A percentile compares a stretch with the other conserved stretches of the same genome.
Evolutionary conservation across 23 tunicate genomes (phyloP).

Genomic region (Styela clava): DNA sequence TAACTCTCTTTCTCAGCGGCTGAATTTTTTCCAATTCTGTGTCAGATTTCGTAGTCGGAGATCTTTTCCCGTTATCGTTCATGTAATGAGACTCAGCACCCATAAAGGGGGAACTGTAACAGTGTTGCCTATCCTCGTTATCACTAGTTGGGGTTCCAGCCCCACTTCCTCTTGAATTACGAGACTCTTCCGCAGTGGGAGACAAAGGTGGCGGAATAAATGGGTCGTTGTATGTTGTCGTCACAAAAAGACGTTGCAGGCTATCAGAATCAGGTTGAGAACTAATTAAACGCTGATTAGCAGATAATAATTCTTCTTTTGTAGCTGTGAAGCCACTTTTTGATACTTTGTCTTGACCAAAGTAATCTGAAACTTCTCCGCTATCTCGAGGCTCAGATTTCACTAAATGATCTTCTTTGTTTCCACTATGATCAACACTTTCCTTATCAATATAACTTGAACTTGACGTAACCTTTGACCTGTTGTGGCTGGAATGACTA

Average conservation of each 20-base stretch:
- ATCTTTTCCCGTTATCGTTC: not conserved
- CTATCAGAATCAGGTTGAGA: not conserved
- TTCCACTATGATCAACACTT: not conserved
- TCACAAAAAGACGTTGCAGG: conserved; percentile 9
- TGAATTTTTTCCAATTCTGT: not conserved
- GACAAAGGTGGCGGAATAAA: conserved; percentile 28
- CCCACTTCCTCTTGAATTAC: not conserved
- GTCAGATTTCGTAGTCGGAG: not conserved
- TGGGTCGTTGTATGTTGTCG: conserved; percentile 20
- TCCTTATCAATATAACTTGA: conserved; percentile 1
- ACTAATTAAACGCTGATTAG: not conserved
- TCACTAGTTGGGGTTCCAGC: not conserved
- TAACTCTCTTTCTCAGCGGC: not conserved
- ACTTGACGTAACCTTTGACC: not conserved
- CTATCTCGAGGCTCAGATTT: conserved; percentile 9
- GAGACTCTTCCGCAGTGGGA: conserved; percentile 7
- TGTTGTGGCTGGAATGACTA: not conserved
- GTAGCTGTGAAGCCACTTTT: not conserved
- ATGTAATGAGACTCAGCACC: not conserved
- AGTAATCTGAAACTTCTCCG: not conserved
- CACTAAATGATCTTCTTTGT: not conserved
- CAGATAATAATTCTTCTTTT: not conserved
- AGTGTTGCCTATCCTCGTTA: not conserved
- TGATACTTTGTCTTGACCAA: not conserved
- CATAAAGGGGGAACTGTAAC: conserved; percentile 9